Conservation (phyloP, 2,888 invertebrate species). For the Seira ritae region DNA sequence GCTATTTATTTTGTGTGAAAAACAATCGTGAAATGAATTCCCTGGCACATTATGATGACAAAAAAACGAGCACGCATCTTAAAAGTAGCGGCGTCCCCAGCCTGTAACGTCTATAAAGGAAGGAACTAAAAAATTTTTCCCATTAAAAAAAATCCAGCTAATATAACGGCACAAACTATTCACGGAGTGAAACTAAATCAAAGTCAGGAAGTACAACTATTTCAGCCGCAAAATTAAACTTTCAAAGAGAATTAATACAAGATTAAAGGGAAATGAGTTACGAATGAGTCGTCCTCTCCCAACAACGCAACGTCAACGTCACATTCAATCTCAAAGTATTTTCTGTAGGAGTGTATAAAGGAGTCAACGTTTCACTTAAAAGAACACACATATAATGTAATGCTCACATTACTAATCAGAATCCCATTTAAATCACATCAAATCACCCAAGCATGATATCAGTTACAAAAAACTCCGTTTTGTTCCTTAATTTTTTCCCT, state of each 20-base stretch:
- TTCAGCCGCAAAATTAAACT: conserved; percentile 9
- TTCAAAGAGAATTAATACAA: background rate
- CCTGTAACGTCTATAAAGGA: background rate
- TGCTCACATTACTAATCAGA: conserved; percentile 13
- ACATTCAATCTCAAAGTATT: too few relatives aligned
- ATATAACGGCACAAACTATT: background rate
- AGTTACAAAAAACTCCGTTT: conserved; percentile 13
- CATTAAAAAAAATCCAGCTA: background rate
- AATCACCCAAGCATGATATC: conserved; percentile 16
- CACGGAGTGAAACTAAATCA: background rate
- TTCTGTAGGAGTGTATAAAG: too few relatives aligned
- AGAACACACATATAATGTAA: background rate
- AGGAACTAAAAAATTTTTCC: background rate
- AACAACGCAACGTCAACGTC: too few relatives aligned
- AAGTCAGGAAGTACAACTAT: conserved; percentile 14
- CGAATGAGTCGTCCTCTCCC: background rate
- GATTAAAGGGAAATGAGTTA: conserved; percentile 4
- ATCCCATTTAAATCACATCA: conserved; percentile 16
- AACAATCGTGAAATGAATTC: too few relatives aligned
- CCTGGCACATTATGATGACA: background rate
- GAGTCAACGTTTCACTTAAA: background rate
- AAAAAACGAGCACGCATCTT: background rate
- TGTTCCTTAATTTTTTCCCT: background rate
- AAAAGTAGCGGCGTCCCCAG: background rate
- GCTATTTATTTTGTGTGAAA: too few relatives aligned